Conservation (phyloP, 2,797 vertebrate species). For the Tinamus major region DNA sequence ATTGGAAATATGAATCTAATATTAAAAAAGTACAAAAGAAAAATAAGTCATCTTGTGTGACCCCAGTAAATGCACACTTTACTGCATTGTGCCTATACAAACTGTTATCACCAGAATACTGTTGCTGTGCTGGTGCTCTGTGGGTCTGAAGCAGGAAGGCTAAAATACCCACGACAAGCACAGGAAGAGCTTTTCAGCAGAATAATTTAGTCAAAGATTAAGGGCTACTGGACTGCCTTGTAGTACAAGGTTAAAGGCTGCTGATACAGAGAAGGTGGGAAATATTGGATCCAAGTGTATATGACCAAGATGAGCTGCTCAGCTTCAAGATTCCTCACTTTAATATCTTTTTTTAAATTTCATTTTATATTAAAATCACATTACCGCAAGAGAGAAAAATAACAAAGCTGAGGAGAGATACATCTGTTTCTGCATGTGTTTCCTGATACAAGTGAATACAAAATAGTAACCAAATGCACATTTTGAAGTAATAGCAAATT, state of each 20-base stretch:
- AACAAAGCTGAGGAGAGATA: not conserved
- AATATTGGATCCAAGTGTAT: accelerated
- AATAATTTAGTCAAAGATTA: not conserved
- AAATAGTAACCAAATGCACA: not conserved
- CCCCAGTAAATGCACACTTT: not conserved
- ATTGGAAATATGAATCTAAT: not conserved
- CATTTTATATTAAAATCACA: not conserved
- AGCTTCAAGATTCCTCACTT: not conserved
- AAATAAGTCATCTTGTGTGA: not conserved
- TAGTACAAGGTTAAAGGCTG: not conserved
- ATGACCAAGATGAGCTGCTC: not conserved
- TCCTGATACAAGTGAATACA: not conserved
- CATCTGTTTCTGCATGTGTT: not conserved
- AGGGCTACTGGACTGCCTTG: no score
- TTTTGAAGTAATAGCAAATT: not conserved
- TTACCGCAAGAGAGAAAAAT: not conserved
- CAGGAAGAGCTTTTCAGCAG: not conserved
- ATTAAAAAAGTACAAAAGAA: not conserved
- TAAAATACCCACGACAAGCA: not conserved
- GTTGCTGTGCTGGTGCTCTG: not conserved
- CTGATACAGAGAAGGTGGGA: not conserved
- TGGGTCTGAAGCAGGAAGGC: not conserved
- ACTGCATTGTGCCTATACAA: not conserved
- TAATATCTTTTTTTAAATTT: not conserved
- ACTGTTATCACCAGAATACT: not conserved